Evolutionary conservation across 2,797 vertebrate species (phyloP).

Genomic region (Chaetodon trifasciatus): DNA sequence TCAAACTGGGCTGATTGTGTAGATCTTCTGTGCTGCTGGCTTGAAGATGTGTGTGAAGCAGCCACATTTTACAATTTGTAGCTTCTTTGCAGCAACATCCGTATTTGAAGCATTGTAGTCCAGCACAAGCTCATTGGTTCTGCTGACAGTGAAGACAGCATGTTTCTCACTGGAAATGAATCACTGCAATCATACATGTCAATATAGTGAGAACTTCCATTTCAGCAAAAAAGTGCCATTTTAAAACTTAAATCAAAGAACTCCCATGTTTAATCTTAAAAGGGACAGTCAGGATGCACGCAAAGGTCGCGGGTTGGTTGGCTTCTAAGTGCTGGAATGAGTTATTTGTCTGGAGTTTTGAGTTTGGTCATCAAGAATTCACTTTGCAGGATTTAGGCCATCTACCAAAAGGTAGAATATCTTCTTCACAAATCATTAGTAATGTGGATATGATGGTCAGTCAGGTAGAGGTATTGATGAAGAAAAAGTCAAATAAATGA

Average conservation of each 20-base stretch:
- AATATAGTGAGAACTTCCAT: too few species aligned
- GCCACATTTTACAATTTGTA: too few species aligned
- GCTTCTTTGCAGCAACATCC: too few species aligned
- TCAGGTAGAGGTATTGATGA: neutral
- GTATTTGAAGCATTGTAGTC: too few species aligned
- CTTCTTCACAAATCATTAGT: neutral
- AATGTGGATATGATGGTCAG: neutral
- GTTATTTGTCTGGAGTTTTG: neutral
- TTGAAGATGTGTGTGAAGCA: too few species aligned
- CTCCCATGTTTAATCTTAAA: neutral
- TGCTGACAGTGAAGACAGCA: too few species aligned
- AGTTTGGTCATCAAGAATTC: neutral
- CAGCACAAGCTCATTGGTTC: too few species aligned
- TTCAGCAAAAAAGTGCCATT: neutral
- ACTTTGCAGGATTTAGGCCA: neutral
- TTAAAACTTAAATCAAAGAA: neutral
- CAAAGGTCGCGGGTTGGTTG: neutral
- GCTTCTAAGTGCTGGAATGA: neutral
- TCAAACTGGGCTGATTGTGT: too few species aligned
- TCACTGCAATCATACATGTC: too few species aligned
- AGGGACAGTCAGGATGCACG: neutral
- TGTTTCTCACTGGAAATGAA: too few species aligned
- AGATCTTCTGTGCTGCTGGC: too few species aligned
- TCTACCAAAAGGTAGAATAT: neutral
- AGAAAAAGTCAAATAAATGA: neutral